Evolutionary conservation across 2,888 invertebrate genomes (phyloP).

Genomic region (Mesorhabditis belari): DNA sequence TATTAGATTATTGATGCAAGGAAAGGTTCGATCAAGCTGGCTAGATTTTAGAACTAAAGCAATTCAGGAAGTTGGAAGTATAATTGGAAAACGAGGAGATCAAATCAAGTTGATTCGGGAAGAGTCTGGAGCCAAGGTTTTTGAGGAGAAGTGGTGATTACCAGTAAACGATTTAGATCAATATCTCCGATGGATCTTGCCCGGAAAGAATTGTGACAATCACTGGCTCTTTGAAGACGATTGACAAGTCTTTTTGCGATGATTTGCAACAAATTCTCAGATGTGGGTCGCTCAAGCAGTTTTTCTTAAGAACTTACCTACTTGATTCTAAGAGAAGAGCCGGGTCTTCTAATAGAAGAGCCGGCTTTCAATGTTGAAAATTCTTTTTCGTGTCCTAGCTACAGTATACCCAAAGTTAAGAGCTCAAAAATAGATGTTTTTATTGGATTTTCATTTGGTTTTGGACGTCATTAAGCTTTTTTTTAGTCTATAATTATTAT

Average conservation of each 20-base stretch:
- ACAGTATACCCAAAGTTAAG: no score
- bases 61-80: slow-evolving; percentile 59
- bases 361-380: no score
- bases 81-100: slow-evolving; percentile 77
- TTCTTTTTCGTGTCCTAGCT: no score
- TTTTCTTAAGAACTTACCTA: no score
- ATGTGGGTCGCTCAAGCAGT: no score
- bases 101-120: slow-evolving; percentile 98
- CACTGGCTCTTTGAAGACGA: slow-evolving; percentile 90
- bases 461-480: no score
- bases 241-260: slow-evolving; percentile 97
- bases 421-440: no score
- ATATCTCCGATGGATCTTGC: slow-evolving; percentile 98
- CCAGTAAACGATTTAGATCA: slow-evolving; percentile 90
- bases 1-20: slow-evolving; percentile 98
- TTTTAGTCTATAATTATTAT: no score
- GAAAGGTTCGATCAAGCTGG: slow-evolving; percentile 76
- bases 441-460: no score
- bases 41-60: no score
- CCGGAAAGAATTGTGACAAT: slow-evolving; percentile 98
- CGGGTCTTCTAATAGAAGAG: no score
- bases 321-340: no score
- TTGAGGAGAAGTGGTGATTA: slow-evolving; percentile 61
- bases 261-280: slow-evolving; percentile 99
- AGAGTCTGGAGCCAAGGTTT: slow-evolving; percentile 67